Evolutionary conservation across 2,888 invertebrate species (phyloP).

Genomic region (Malthinus flaveolus): DNA sequence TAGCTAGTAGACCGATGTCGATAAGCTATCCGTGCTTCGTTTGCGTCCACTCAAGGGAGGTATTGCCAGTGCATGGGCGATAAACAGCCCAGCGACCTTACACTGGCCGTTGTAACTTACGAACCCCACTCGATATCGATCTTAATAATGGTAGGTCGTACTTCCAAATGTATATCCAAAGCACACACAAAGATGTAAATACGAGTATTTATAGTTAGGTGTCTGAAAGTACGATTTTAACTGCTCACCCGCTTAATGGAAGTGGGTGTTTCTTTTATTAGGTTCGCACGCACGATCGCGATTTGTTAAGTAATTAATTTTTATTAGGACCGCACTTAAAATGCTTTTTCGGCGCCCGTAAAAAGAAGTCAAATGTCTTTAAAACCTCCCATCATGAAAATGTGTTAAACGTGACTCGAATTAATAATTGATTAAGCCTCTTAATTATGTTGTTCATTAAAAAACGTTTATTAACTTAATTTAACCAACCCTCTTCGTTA

Average conservation of each 20-base stretch:
- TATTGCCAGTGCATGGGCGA: conserved; percentile 32
- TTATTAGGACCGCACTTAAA: conserved; percentile 11
- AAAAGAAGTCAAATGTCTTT: conserved; percentile 22
- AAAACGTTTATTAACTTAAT: not conserved
- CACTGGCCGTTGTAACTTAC: conserved; percentile 31
- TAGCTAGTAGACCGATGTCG: conserved; percentile 22
- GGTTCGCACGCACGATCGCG: conserved; percentile 16
- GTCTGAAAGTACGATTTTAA: conserved; percentile 2
- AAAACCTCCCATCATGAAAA: conserved; percentile 6
- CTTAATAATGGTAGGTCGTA: conserved; percentile 40
- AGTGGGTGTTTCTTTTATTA: conserved; percentile 14
- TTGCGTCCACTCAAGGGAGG: conserved; percentile 33
- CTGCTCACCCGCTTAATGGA: conserved; percentile 16
- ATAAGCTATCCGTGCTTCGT: conserved; percentile 31
- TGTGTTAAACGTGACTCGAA: conserved; percentile 10
- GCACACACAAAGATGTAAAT: conserved; percentile 24
- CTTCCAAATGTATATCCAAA: conserved; percentile 23
- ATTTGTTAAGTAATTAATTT: conserved; percentile 14
- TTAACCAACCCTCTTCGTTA: too few species aligned
- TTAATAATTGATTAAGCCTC: conserved; percentile 10
- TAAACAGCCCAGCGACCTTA: conserved; percentile 32
- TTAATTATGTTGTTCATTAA: conserved; percentile 1
- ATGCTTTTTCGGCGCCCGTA: conserved; percentile 18
- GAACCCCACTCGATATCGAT: conserved; percentile 37
- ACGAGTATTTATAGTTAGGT: conserved; percentile 17